Evolutionary conservation across 2,113 vertebrate genomes (phyloP), one percentile per base, ranked within the genome.

Genomic region (Cynoglossus semilaevis): DNA sequence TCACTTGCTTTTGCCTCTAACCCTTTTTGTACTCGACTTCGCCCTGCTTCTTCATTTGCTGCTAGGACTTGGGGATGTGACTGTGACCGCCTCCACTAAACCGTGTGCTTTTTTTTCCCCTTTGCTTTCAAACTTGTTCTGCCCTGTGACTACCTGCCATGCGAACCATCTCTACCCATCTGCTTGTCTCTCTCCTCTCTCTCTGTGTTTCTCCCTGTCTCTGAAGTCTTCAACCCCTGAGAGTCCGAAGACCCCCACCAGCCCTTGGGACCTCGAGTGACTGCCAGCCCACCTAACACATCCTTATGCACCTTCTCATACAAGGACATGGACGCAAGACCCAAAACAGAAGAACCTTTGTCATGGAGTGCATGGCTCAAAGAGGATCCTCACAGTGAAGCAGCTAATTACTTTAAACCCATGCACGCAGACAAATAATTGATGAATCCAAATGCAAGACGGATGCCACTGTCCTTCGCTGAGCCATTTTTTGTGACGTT

Each of bases 211-310:
- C 76, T 89, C 84, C 79, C 70, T 84, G 61, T 90, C 78, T 86
- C 70, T 89, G 81, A 92, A 92, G 91, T 88, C 91, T 83, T 88
- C 88, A 15, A 82, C 84, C 83, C 86, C 83, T 0, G 89, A 91
- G 90, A 91, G 88, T 83, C 88, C 87, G 80, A 82, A 87, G 88
- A 90, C 84, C 79, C 88, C 90, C 40, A 35, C 56, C 61, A 88
- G 77, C 85, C 90, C 90, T 36, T 91, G 91, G 91, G 85, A 89
- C 84, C 89, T 91, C 88, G 90, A 91, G 82, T 92, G 90, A 92
- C 84, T 77, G 76, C 77, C 81, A 46, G 51, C 71, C 76, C 81
- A 75, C 78, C 74, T 83, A 86, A 74, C 72, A 74, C 74, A 45
- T 59, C 74, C 71, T 64, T 74, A 76, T 66, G 68, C 63, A 62